Base-by-base conservation (phyloP, 2,888 invertebrate species). In the Philereme transversata region DNA sequence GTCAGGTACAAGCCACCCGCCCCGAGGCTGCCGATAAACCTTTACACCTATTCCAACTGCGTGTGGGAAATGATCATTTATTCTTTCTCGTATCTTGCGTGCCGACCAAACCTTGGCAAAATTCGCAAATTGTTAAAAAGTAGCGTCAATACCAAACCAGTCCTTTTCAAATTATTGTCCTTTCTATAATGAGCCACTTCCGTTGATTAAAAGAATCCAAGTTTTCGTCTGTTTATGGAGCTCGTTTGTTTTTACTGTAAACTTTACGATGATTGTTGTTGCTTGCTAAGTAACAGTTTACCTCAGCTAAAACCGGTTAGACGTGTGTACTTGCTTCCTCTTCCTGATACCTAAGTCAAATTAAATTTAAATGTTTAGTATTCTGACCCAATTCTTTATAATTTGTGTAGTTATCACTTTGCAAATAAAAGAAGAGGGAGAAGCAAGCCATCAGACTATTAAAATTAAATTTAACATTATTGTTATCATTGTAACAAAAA, bases 1-100 rank as follows among this genome's bases (percentile, higher is more conserved):
- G 78, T 76, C 83, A 83, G 84, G 84, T 84, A 85, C 76, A 77
- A 75, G 77, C 72, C 73, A 76, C 76, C 77, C 73, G 78, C 76
- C 79, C 74, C 72, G 78, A 73, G 79, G 75, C 81, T 70, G 70
- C 70, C 69, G 71, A 65, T 64, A 64, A 62, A 65, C 66, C 74
- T 74, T 72, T 74, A 76, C 73, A 75, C 75, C 72, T 74, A 74
- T 73, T 73, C 75, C 72, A 72, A 73, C 69, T 73, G 83, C 84
- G 78, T 85, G 85, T 78, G 74, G 77, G 72, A 79, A 80, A 82
- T 76, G 71, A 70, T 72, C 73, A 79, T 75, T 79, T 70, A 73
- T 75, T 75, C 72, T 77, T 73, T 78, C 70, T 75, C 72, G 71
- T 70, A 69, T 58, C 69, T 65, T 65, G 66, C 68, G 63, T 66